phyloP scores from a whole-genome alignment of 1,140 invertebrate species.

The Drosophila arawakana region DNA sequence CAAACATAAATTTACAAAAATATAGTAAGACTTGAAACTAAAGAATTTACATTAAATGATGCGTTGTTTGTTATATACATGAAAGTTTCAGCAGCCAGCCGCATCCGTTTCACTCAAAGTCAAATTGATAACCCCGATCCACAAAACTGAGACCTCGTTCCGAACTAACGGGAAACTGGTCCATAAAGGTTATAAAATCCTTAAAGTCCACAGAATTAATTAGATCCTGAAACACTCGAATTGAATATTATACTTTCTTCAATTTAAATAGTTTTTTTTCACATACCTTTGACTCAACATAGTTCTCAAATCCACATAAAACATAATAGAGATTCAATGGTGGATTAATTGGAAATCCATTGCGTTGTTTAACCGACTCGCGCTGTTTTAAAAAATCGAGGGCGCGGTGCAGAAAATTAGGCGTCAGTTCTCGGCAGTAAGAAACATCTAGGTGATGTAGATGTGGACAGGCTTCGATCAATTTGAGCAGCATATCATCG shows the following conservation, averaged over 20 bases:
- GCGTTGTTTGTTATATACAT: constrained; percentile 35
- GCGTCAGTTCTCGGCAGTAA: constrained; percentile 64
- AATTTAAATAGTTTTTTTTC: neutral
- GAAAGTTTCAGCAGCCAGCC: constrained; percentile 12
- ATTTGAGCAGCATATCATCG: constrained; percentile 62
- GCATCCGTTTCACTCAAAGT: constrained; percentile 57
- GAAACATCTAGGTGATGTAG: constrained; percentile 70
- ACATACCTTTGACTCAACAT: constrained; percentile 57
- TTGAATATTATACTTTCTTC: neutral
- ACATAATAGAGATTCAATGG: constrained; percentile 63
- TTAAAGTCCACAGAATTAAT: constrained; percentile 59
- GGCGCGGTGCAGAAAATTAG: constrained; percentile 52
- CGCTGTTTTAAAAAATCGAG: constrained; percentile 59
- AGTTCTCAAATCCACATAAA: constrained; percentile 65
- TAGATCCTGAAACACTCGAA: constrained; percentile 39
- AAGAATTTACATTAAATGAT: constrained; percentile 31
- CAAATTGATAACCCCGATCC: constrained; percentile 77
- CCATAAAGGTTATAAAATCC: constrained; percentile 64
- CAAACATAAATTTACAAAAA: constrained; percentile 32
- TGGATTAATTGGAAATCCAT: constrained; percentile 11
- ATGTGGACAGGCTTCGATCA: constrained; percentile 62
- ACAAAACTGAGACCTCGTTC: constrained; percentile 77
- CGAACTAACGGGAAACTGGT: constrained; percentile 63
- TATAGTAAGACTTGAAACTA: constrained; percentile 14
- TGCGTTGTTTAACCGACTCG: constrained; percentile 46